These are phyloP conservation scores for Andrena flavipes DNA, from an alignment of 2,888 invertebrate genomes.

Conservation along the genomic window DNA sequence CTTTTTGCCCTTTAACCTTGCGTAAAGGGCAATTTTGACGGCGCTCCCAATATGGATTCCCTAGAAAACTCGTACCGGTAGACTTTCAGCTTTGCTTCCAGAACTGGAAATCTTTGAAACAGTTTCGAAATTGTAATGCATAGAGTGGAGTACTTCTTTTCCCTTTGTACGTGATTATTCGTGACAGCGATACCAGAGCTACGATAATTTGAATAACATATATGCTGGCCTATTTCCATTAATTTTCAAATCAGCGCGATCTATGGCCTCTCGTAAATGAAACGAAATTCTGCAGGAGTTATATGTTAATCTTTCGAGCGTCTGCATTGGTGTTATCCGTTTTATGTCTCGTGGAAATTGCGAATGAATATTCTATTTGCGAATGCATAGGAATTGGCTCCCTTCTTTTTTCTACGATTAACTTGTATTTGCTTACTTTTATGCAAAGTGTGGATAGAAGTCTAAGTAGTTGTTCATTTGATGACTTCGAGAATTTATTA, in stretches of 20 bases:
- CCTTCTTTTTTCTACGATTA: background rate
- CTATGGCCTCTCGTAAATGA: slow-evolving; percentile 18
- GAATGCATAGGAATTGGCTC: background rate
- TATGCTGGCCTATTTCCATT: slow-evolving; percentile 35
- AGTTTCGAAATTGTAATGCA: background rate
- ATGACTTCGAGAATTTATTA: too few species aligned
- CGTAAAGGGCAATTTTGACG: slow-evolving; percentile 19
- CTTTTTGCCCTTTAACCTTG: slow-evolving; percentile 30
- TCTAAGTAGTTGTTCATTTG: too few species aligned
- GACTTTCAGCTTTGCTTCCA: background rate
- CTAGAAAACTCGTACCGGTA: background rate
- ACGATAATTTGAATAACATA: slow-evolving; percentile 39
- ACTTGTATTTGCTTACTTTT: slow-evolving; percentile 1
- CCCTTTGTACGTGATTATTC: slow-evolving; percentile 14
- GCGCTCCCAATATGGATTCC: background rate
- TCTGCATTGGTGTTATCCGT: background rate
- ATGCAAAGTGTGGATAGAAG: background rate
- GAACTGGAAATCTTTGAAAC: background rate
- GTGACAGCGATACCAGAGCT: background rate
- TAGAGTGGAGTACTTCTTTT: background rate
- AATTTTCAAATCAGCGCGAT: slow-evolving; percentile 27
- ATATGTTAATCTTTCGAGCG: slow-evolving; percentile 6
- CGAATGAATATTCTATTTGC: background rate
- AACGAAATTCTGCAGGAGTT: slow-evolving; percentile 15
- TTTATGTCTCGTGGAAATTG: background rate